Percentiles rank a stretch among this genome's conserved stretches.
These are phyloP conservation scores for Tauraco hartlaubi DNA, from an alignment of 2,797 vertebrate species.

Conservation along the genomic window DNA sequence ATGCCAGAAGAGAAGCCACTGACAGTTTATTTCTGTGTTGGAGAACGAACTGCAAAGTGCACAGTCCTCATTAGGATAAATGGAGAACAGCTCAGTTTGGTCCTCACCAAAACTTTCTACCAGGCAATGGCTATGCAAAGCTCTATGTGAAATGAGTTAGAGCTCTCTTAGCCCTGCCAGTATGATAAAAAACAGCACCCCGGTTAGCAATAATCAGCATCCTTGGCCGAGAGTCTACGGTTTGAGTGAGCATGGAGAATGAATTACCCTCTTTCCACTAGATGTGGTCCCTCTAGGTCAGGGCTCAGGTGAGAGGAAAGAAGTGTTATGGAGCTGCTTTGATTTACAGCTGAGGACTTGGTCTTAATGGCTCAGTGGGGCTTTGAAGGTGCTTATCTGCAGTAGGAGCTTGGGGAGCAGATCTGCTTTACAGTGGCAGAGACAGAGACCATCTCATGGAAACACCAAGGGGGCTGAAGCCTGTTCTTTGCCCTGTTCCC, in stretches of 20 bases:
- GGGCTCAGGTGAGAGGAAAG: conserved; percentile 25
- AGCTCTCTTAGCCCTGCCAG: conserved; percentile 26
- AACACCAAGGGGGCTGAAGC: not conserved
- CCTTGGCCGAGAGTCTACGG: conserved; percentile 44
- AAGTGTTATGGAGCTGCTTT: not conserved
- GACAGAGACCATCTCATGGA: not conserved
- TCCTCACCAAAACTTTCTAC: conserved; percentile 60
- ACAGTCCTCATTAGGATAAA: conserved; percentile 6
- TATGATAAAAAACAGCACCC: conserved; percentile 53
- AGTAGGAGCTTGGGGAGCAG: not conserved
- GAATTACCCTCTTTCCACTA: conserved; percentile 38
- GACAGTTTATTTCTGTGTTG: conserved; percentile 31
- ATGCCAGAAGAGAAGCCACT: not conserved
- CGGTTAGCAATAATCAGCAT: conserved; percentile 64
- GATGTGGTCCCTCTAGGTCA: not conserved
- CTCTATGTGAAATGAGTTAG: conserved; percentile 13
- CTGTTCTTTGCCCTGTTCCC: not conserved
- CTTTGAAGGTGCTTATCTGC: not conserved
- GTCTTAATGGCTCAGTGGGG: not conserved
- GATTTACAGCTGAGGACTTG: conserved; percentile 30
- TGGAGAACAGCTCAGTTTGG: not conserved
- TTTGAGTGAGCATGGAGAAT: conserved; percentile 23
- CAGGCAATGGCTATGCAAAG: not conserved
- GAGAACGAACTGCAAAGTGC: not conserved
- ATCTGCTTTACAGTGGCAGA: not conserved